Base-by-base conservation (phyloP, 2,113 vertebrate species). In the Parotia lawesii region DNA sequence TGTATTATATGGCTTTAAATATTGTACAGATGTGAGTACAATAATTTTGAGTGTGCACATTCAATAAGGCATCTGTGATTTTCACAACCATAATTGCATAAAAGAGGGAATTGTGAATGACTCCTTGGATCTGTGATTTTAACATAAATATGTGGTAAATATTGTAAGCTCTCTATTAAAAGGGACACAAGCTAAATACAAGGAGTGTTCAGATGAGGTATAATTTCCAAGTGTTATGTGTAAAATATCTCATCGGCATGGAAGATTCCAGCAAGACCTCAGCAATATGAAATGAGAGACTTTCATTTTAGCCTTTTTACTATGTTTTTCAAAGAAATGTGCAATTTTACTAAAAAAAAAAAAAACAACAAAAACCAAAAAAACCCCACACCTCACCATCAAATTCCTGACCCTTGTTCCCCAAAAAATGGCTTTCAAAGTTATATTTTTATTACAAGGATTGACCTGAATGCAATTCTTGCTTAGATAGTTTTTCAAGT, bases 1-100 rank as follows among this genome's bases (percentile, higher is more conserved):
- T 85, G 93, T 95, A 93, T 97, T 97, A 90, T 94, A 96, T 92
- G 61, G 71, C 78, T 97, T 96, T 96, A 96, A 97, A 95, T 96
- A 96, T 83, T 96, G 70, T 93, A 96, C 96, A 97, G 92, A 96
- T 97, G 95, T 82, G 85, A 75, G 89, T 90, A 58, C 29, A 83
- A 90, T 87, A 24, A 58, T 90, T 84, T 93, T 93, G 70, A 67
- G 75, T 51, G 38, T 79, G 73, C 44, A 47, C 70, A 80, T 95
- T 96, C 79, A 96, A 22, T 80, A 88, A 92, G 40, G 71, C 93
- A 93, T 95, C 81, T 96, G 73, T 9, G 0, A 72, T 93, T 85
- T 75, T 90, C 78, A 95, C 94, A 94, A 90, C 76, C 54, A 11
- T 94, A 96, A 92, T 89, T 96, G 67, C 81, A 65, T 85, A 72